Base-by-base conservation (phyloP, 2,888 invertebrate genomes). In the Halictus ligatus region DNA sequence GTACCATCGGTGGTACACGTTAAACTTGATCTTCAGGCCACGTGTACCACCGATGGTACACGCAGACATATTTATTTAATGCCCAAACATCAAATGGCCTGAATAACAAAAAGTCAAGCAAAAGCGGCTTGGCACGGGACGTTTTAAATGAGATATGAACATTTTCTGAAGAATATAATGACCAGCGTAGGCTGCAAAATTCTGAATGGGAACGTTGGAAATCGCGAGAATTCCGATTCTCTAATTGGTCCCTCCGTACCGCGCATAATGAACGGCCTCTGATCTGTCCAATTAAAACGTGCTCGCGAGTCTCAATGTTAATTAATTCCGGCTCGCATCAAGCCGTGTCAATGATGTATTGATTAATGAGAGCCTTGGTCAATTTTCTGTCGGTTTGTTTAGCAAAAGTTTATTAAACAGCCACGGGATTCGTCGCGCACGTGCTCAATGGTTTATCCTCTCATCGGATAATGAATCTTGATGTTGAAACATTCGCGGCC, bases 371-470 rank as follows among this genome's bases (percentile, higher is more conserved):
- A 29, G n/a, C 12, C 35, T 18, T 46, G 67, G 43, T 81, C 74
- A 67, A 83, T 67, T 81, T 73, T 58, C 40, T 54, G 21, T 46
- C 76, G 40, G 54, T 46, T 21, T 29, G 29, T 43, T 50, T 12
- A 67, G 54, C 25, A 2, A 40, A 67, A 64, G 72, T 58, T 25
- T 60, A 77, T 67, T n/a, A 72, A 81, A 73, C 73, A 73, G 67
- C 50, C 48, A 81, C 50, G 18, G 21, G 64, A 10, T 58, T 35
- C 10, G 8, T 1, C 12, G 29, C 15, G 54, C 48, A 43, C 80
- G 48, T 46, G 80, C 60, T 76, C 25, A 25, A 46, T 72, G 43
- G 18, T 72, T 72, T 72, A 76, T 73, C 76, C 64, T 73, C 46
- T 72, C 50, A 64, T 71, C n/a, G 29, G 60, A 80, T 67, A 4